Percentiles rank a stretch among this genome's conserved stretches.
Evolutionary conservation across 2,113 vertebrate genomes (phyloP).

Genomic region (Corythaixoides concolor): DNA sequence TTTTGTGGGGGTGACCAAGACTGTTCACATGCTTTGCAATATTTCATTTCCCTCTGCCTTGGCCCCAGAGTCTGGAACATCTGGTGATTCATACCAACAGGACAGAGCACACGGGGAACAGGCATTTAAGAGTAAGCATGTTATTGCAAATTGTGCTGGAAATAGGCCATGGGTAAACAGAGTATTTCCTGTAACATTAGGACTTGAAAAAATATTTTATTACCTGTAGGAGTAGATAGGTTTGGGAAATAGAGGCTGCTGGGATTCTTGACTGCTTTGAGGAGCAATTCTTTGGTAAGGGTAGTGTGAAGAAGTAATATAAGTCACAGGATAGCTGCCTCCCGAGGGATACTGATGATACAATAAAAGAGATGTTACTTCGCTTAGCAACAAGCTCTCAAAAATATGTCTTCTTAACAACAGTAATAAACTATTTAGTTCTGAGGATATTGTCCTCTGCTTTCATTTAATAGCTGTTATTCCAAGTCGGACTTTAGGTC

Average conservation of each 20-base stretch:
- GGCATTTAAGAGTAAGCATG: not conserved
- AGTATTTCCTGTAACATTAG: slow-evolving; percentile 7
- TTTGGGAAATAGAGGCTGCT: slow-evolving; percentile 88
- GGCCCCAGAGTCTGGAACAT: slow-evolving; percentile 1
- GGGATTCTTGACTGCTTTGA: slow-evolving; percentile 74
- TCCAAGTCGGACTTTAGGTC: not conserved
- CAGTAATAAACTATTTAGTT: not conserved
- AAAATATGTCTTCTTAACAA: not conserved
- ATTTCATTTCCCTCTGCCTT: not conserved
- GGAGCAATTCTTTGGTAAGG: slow-evolving; percentile 82
- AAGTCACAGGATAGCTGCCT: slow-evolving; percentile 76
- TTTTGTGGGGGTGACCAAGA: not conserved
- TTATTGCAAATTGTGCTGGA: slow-evolving; percentile 2
- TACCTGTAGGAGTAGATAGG: slow-evolving; percentile 99
- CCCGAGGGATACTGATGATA: slow-evolving; percentile 78
- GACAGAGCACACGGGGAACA: not conserved
- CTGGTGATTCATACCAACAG: not conserved
- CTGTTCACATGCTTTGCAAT: not conserved
- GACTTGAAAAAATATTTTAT: not conserved
- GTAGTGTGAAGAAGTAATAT: slow-evolving; percentile 78
- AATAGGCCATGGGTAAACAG: not conserved
- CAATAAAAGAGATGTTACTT: not conserved
- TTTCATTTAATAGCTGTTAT: not conserved
- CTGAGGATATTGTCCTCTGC: not conserved
- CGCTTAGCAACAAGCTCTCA: not conserved